These are phyloP conservation scores for Drosophila mojavensis DNA, from an alignment of 1,140 invertebrate species.

Conservation along the genomic window DNA sequence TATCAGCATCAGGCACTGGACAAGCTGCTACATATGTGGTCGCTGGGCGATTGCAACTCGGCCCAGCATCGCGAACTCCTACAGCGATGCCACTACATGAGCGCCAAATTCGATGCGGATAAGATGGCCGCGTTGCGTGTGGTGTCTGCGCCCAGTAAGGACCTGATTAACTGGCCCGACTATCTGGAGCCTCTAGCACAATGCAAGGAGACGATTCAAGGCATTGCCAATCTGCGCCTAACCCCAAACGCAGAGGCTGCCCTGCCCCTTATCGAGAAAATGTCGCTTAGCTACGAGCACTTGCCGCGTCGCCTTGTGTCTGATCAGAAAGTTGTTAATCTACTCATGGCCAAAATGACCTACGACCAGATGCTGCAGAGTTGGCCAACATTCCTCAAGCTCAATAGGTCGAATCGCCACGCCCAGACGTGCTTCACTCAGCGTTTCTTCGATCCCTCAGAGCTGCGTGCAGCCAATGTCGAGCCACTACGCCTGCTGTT, in stretches of 20 bases:
- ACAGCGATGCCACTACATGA: slow-evolving; percentile 53
- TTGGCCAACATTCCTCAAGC: slow-evolving; percentile 43
- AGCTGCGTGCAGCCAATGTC: slow-evolving; percentile 54
- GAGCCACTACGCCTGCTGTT: slow-evolving; percentile 61
- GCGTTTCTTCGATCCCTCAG: slow-evolving; percentile 43
- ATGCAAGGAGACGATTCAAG: slow-evolving; percentile 36
- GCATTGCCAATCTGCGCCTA: slow-evolving; percentile 51
- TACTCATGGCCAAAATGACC: slow-evolving; percentile 55
- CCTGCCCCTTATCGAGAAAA: slow-evolving; percentile 47
- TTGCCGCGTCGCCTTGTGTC: slow-evolving; percentile 54
- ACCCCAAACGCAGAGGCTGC: slow-evolving; percentile 22
- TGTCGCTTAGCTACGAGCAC: slow-evolving; percentile 51
- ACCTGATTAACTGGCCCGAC: slow-evolving; percentile 47
- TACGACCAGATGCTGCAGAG: slow-evolving; percentile 61
- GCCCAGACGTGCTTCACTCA: slow-evolving; percentile 10
- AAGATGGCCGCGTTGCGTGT: slow-evolving; percentile 47
- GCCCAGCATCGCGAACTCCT: slow-evolving; percentile 56
- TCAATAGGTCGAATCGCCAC: neutral
- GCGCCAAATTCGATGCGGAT: slow-evolving; percentile 30
- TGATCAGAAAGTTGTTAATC: slow-evolving; percentile 28
- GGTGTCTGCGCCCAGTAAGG: slow-evolving; percentile 20
- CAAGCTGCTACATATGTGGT: slow-evolving; percentile 59
- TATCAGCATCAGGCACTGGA: slow-evolving; percentile 58
- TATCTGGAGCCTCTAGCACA: slow-evolving; percentile 34
- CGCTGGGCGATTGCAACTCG: slow-evolving; percentile 25